phyloP scores from a whole-genome alignment of 2,888 invertebrate genomes.

The Parascotia fuliginaria region DNA sequence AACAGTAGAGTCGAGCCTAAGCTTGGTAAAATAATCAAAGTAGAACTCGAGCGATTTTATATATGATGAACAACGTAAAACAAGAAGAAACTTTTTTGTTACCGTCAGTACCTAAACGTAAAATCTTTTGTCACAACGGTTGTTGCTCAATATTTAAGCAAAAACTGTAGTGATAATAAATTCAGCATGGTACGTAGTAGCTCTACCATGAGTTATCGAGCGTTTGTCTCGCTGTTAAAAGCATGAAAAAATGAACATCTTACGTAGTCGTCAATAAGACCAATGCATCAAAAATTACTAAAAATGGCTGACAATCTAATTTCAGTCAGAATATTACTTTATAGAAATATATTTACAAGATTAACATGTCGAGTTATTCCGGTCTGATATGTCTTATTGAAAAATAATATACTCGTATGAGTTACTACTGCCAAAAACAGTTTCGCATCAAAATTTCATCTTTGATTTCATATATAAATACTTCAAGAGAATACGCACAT shows the following conservation, averaged over 20 bases:
- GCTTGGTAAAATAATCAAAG: neutral
- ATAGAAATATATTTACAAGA: neutral
- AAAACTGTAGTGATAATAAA: neutral
- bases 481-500: constrained; percentile 16
- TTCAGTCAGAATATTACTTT: neutral
- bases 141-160: neutral
- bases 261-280: no score
- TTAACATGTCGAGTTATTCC: no score
- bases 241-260: no score
- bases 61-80: neutral
- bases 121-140: neutral
- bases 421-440: neutral
- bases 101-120: neutral
- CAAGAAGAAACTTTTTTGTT: constrained; percentile 1
- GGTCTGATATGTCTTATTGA: neutral
- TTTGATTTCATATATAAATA: neutral
- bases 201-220: no score
- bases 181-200: neutral
- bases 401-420: neutral
- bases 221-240: no score
- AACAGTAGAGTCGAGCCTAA: no score
- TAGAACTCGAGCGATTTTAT: neutral
- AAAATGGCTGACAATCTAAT: neutral
- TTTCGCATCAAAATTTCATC: neutral
- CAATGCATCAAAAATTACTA: constrained; percentile 1